Conservation (phyloP, 2,888 invertebrate genomes). For the Zaprionus bogoriensis region DNA sequence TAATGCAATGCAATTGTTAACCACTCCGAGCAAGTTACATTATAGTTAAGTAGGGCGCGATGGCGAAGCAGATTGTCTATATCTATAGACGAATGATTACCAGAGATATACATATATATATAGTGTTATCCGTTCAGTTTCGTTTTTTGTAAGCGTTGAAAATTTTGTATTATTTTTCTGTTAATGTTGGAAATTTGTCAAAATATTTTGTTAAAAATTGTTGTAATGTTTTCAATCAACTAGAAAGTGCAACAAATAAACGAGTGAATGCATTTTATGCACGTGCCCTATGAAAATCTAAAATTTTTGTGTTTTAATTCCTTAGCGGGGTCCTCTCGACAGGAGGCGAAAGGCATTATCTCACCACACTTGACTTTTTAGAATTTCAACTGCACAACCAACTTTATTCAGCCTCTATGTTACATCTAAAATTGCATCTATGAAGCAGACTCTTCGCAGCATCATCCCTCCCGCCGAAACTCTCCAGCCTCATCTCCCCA, state of each 20-base stretch:
- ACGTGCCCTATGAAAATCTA: conserved; percentile 9
- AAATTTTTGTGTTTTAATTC: background rate
- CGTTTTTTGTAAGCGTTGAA: conserved; percentile 31
- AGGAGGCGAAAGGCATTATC: no score
- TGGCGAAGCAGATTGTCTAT: conserved; percentile 26
- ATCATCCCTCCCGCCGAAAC: no score
- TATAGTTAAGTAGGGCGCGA: conserved; percentile 39
- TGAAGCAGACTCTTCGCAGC: no score
- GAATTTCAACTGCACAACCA: no score
- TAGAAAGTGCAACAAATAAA: conserved; percentile 48
- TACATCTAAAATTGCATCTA: no score
- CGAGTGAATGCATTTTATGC: conserved; percentile 41
- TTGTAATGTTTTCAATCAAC: conserved; percentile 56
- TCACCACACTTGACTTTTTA: no score
- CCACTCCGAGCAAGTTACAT: background rate
- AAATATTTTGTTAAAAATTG: conserved; percentile 65
- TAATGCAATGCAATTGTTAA: conserved; percentile 61
- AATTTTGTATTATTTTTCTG: conserved; percentile 44
- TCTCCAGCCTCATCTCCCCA: no score
- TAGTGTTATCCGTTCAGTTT: conserved; percentile 21
- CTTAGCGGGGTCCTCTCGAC: background rate
- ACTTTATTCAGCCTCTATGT: no score
- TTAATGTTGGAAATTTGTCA: conserved; percentile 50
- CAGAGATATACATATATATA: background rate
- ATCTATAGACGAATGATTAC: no score